Conservation (phyloP, 2,888 invertebrate species). For the Cryptophagus acutangulus region DNA sequence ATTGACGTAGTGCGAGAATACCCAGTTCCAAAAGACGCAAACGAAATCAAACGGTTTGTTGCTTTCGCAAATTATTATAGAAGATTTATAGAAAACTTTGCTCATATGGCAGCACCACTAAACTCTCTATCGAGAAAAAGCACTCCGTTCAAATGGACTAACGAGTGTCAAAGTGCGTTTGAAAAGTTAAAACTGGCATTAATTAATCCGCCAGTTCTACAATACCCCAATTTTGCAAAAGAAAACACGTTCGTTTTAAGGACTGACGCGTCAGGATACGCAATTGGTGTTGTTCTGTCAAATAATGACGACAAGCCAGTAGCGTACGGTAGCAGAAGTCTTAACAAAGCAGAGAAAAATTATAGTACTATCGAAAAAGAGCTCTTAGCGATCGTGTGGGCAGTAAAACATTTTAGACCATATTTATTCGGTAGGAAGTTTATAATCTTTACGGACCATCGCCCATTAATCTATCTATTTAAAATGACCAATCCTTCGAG, state of each 20-base stretch:
- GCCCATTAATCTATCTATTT: conserved; percentile 26
- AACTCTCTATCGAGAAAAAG: conserved; percentile 19
- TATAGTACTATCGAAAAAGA: conserved; percentile 15
- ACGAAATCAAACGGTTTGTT: conserved; percentile 21
- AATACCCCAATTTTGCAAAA: conserved; percentile 19
- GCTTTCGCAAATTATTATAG: conserved; percentile 24
- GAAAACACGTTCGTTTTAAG: conserved; percentile 13
- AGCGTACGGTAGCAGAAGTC: conserved; percentile 4
- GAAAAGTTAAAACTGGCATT: conserved; percentile 14
- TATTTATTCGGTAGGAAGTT: conserved; percentile 5
- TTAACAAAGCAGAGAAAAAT: conserved; percentile 11
- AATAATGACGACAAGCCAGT: conserved; percentile 10
- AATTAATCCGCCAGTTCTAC: conserved; percentile 15
- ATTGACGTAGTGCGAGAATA: conserved; percentile 16
- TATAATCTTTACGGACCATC: conserved; percentile 1
- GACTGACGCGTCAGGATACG: conserved; percentile 13
- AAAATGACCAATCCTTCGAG: conserved; percentile 26
- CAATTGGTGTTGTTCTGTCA: conserved; percentile 10
- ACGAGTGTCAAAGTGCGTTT: conserved; percentile 20
- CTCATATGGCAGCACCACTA: conserved; percentile 17
- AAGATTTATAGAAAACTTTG: conserved; percentile 20
- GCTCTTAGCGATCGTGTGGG: conserved; percentile 22
- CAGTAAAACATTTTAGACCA: conserved; percentile 22
- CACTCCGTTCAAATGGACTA: conserved; percentile 14
- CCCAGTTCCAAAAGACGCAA: conserved; percentile 19